Percentiles rank a stretch among this genome's conserved stretches.
Evolutionary conservation across 1,140 invertebrate species (phyloP).

Genomic region (Drosophila micromelanica): DNA sequence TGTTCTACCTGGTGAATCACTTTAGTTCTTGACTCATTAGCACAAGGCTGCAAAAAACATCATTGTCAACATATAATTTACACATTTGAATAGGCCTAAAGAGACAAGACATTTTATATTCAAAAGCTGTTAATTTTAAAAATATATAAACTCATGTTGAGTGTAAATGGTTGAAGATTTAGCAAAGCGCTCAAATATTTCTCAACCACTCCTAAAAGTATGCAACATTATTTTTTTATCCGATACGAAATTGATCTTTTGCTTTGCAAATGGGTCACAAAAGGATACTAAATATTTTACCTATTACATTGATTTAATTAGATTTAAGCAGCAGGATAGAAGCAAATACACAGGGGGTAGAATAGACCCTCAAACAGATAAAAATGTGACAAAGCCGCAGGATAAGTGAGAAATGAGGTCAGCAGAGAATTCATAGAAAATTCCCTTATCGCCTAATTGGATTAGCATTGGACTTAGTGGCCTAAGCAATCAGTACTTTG

Average conservation of each 20-base stretch:
- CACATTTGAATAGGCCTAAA: not conserved
- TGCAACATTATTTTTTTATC: not conserved
- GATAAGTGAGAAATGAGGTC: constrained; percentile 26
- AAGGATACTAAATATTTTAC: too few species aligned
- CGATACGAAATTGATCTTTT: not conserved
- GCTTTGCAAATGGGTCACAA: too few species aligned
- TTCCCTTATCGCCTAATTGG: constrained; percentile 23
- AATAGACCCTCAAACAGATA: not conserved
- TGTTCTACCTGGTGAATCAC: not conserved
- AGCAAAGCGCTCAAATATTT: constrained; percentile 4
- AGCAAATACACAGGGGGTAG: constrained; percentile 12
- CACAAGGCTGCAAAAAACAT: not conserved
- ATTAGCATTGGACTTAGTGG: constrained; percentile 22
- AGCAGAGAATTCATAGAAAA: constrained; percentile 20
- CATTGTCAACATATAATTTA: constrained; percentile 2
- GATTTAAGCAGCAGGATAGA: not conserved
- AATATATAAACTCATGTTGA: not conserved
- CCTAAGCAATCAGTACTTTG: not conserved
- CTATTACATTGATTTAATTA: constrained; percentile 25
- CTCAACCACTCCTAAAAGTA: not conserved
- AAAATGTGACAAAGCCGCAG: not conserved
- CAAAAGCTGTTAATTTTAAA: not conserved
- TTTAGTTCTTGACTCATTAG: constrained; percentile 4
- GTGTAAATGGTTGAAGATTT: not conserved
- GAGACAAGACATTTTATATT: not conserved